Evolutionary conservation across 1,140 invertebrate species (phyloP).

Genomic region (Drosophila mauritiana): DNA sequence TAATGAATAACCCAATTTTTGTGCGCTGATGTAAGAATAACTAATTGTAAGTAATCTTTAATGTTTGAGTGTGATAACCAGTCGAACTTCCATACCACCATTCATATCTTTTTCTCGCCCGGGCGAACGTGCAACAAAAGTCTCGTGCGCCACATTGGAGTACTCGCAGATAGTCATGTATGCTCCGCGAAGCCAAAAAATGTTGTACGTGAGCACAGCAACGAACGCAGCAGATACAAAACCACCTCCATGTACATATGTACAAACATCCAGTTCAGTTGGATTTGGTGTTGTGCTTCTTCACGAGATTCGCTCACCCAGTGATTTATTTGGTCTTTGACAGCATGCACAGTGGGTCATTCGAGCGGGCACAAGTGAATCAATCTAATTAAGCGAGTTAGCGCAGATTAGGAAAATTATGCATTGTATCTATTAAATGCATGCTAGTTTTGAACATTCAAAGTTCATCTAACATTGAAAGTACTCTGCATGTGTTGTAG

Average conservation of each 20-base stretch:
- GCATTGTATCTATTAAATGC: too few species aligned
- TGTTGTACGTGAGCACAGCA: slow-evolving; percentile 64
- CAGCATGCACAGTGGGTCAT: slow-evolving; percentile 36
- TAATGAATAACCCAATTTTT: slow-evolving; percentile 17
- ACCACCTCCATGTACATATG: slow-evolving; percentile 27
- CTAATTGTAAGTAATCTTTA: too few species aligned
- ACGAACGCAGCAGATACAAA: slow-evolving; percentile 65
- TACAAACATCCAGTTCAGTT: slow-evolving; percentile 41
- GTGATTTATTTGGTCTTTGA: slow-evolving; percentile 46
- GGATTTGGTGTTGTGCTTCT: slow-evolving; percentile 58
- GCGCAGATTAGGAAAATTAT: slow-evolving; percentile 4
- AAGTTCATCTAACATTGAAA: too few species aligned
- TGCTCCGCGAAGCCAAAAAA: slow-evolving; percentile 37
- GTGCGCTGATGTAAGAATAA: slow-evolving; percentile 2
- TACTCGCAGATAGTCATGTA: slow-evolving; percentile 47
- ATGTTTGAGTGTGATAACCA: slow-evolving; percentile 18
- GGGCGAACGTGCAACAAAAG: too few species aligned
- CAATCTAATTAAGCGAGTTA: slow-evolving; percentile 27
- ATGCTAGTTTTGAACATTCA: too few species aligned
- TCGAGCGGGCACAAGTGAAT: not conserved
- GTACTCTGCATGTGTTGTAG: too few species aligned
- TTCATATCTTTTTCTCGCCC: slow-evolving; percentile 7
- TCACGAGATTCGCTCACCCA: slow-evolving; percentile 44
- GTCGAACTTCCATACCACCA: not conserved
- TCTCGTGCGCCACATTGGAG: slow-evolving; percentile 12